Conservation (phyloP, 2,888 invertebrate genomes). For the Vannuccia rotundouncinata region DNA sequence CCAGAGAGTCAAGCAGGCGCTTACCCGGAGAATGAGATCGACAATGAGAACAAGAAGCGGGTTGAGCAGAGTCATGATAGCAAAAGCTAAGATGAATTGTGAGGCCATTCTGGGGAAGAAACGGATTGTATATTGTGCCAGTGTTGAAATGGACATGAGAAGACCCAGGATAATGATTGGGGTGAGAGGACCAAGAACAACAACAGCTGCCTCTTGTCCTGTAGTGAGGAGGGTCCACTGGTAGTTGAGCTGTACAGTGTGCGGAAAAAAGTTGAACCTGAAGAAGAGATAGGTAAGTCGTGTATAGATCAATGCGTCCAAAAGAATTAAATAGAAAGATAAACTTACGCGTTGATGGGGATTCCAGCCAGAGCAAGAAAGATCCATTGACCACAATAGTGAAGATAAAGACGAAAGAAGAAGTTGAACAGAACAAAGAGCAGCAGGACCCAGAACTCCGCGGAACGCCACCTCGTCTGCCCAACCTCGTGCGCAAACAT, state of each 20-base stretch:
- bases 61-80: conserved; percentile 50
- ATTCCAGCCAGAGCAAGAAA: conserved; percentile 47
- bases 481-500: conserved; percentile 52
- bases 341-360: conserved; percentile 52
- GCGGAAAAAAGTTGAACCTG: conserved; percentile 52
- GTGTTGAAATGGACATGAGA: conserved; percentile 45
- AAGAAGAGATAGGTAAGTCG: background rate
- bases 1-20: too few species aligned
- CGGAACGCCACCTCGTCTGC: conserved; percentile 50
- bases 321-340: background rate
- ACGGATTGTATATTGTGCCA: conserved; percentile 46
- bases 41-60: conserved; percentile 48
- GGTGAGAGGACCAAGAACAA: conserved; percentile 47
- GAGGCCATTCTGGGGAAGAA: conserved; percentile 50
- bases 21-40: conserved; percentile 48
- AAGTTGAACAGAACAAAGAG: conserved; percentile 49
- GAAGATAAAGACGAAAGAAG: conserved; percentile 50
- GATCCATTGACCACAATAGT: conserved; percentile 53
- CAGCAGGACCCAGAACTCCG: conserved; percentile 54
- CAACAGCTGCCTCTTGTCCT: conserved; percentile 49
- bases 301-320: background rate
- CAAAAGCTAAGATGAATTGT: conserved; percentile 49
- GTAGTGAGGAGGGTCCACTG: conserved; percentile 48
- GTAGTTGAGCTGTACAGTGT: conserved; percentile 54
- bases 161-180: conserved; percentile 46